Evolutionary conservation across 2,113 vertebrate species (phyloP).

Genomic region (Gila orcuttii): DNA sequence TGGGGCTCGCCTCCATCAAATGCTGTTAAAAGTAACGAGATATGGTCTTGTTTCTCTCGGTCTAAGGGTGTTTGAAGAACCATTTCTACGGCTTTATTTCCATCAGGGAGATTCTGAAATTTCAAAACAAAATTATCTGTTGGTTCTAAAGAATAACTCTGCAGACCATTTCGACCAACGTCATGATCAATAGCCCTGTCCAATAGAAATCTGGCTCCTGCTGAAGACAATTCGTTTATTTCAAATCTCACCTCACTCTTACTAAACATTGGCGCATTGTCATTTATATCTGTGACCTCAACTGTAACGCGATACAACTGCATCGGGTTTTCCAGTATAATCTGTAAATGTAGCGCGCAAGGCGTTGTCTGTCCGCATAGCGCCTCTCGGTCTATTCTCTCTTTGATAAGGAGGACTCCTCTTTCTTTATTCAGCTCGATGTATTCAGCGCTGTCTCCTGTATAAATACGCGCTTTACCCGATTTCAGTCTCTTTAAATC

Average conservation of each 20-base stretch:
- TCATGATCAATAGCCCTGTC: conserved; percentile 45
- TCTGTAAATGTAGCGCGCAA: conserved; percentile 79
- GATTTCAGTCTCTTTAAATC: conserved; percentile 58
- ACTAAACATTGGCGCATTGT: conserved; percentile 51
- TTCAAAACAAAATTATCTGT: conserved; percentile 48
- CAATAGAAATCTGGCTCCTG: conserved; percentile 42
- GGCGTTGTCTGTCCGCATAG: conserved; percentile 65
- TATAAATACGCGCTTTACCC: conserved; percentile 57
- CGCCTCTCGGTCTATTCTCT: conserved; percentile 61
- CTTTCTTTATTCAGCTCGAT: conserved; percentile 58
- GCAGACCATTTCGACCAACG: conserved; percentile 40
- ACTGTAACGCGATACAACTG: conserved; percentile 78
- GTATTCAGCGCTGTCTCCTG: conserved; percentile 55
- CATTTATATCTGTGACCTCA: conserved; percentile 80
- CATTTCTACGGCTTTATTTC: conserved; percentile 9
- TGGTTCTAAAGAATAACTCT: conserved; percentile 35
- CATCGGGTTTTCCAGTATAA: conserved; percentile 79
- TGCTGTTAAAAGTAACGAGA: conserved; percentile 42
- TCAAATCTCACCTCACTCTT: conserved; percentile 35
- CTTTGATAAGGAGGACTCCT: conserved; percentile 56
- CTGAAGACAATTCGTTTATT: conserved; percentile 36
- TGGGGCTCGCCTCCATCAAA: conserved; percentile 50
- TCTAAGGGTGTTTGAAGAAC: conserved; percentile 45
- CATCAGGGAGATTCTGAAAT: background rate
- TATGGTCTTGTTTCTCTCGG: conserved; percentile 40